Conservation (phyloP, 2,888 invertebrate species). For the Dicranocentrus wangi region DNA sequence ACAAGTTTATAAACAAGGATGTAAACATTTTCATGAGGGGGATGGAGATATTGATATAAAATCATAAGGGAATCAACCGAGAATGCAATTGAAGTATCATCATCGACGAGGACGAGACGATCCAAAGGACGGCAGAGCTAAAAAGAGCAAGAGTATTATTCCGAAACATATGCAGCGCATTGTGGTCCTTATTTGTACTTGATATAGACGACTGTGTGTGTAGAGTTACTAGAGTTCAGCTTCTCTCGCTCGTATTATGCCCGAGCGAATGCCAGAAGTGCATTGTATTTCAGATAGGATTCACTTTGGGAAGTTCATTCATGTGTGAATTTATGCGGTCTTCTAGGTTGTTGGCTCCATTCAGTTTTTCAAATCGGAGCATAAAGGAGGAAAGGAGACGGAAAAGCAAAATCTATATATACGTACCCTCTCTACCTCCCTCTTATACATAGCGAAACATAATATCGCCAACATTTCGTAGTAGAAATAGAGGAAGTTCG, state of each 20-base stretch:
- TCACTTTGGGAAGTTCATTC: constrained; percentile 53
- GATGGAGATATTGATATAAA: too few species aligned
- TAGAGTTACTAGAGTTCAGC: too few species aligned
- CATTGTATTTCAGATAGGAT: constrained; percentile 55
- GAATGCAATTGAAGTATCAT: constrained; percentile 19
- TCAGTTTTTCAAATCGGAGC: constrained; percentile 50
- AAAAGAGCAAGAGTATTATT: constrained; percentile 38
- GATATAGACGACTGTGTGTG: background rate
- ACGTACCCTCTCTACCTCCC: too few species aligned
- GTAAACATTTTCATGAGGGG: too few species aligned
- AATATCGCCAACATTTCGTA: too few species aligned
- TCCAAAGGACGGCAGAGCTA: constrained; percentile 34
- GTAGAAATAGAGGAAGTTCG: too few species aligned
- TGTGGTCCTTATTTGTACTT: background rate
- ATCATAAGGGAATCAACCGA: background rate
- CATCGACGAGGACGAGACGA: constrained; percentile 15
- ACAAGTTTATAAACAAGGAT: constrained; percentile 9
- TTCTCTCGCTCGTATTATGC: background rate
- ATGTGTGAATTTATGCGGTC: constrained; percentile 58
- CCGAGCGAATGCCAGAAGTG: constrained; percentile 12
- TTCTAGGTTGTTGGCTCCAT: constrained; percentile 59
- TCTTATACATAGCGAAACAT: too few species aligned
- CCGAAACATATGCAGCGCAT: constrained; percentile 36
- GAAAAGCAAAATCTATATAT: constrained; percentile 14
- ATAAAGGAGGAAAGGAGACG: constrained; percentile 14